These are phyloP conservation scores for Columba janthina DNA, from an alignment of 2,113 vertebrate genomes.

Conservation along the genomic window DNA sequence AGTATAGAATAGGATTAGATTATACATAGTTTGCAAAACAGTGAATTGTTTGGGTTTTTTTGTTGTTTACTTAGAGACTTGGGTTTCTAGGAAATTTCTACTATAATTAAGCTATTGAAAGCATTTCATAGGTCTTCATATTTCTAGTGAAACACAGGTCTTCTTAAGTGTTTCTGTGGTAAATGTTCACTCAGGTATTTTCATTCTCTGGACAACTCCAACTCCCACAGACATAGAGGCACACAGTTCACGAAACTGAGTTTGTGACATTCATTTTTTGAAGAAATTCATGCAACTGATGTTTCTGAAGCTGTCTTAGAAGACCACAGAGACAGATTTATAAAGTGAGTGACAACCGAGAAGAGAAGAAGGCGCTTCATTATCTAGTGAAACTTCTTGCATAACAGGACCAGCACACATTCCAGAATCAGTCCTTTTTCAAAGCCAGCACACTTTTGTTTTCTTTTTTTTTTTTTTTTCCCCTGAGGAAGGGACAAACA, in stretches of 20 bases:
- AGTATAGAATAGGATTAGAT: neutral
- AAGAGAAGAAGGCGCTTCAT: neutral
- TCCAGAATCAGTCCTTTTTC: neutral
- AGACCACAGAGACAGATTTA: neutral
- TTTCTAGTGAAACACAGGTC: neutral
- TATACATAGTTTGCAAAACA: neutral
- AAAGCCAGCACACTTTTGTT: neutral
- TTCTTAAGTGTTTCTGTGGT: neutral
- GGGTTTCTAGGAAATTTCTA: neutral
- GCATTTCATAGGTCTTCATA: neutral
- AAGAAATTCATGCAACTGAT: neutral
- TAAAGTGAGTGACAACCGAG: neutral
- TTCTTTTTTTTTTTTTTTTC: neutral
- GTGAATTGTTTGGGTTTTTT: too few species aligned
- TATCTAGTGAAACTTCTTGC: neutral
- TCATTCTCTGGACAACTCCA: neutral
- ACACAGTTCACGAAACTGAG: neutral
- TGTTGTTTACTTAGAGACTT: neutral
- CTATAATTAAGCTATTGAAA: neutral
- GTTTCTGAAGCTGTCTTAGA: neutral
- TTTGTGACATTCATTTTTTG: neutral
- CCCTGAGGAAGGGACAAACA: neutral
- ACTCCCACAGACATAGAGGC: neutral
- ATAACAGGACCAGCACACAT: accelerated
- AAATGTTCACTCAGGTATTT: neutral